Base-by-base conservation (phyloP, 2,113 vertebrate genomes). In the Ptychochromis oligacanthus region DNA sequence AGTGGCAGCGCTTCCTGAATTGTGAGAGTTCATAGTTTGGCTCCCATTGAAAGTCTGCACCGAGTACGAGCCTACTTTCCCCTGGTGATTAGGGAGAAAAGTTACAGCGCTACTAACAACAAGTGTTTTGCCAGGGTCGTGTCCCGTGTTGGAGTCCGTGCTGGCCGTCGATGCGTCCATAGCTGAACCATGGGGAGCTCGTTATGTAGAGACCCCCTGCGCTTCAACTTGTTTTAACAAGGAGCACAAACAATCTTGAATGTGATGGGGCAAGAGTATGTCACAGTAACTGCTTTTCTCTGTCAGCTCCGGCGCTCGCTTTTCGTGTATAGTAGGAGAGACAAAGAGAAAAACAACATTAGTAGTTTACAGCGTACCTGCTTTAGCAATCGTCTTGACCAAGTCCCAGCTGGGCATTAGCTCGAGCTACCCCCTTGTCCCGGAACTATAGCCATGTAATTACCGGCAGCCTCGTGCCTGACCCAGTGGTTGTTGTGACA, bases 21-120 rank as follows among this genome's bases (percentile, higher is more conserved):
- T 95, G 93, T 97, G 96, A 91, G 96, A 97, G 96, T 97, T 97
- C 94, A 97, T 97, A 93, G 96, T 97, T 22, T 96, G 96, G 96
- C 96, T 97, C 94, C 97, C 97, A 94, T 98, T 97, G 95, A 98
- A 96, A 96, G 97, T 97, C 90, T 97, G 97, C 93, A 93, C 95
- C 1, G 96, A 92, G 70, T 96, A 94, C 77, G 94, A 91, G 93
- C 94, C 95, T 28, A 94, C 95, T 95, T 96, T 97, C 91, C 95
- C 92, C 79, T 75, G 84, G 77, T 94, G 91, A 80, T 92, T 95
- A 54, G 96, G 94, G 92, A 97, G 92, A 93, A 96, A 89, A 84
- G 96, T 96, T 82, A 95, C 95, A 90, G 94, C 95, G 89, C 94
- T 95, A 87, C 96, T 95, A 90, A 95, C 95, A 93, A 95, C 95